Evolutionary conservation across 2,113 vertebrate species (phyloP), one percentile per base, ranked within the genome.

Genomic region (Mustelus asterias): DNA sequence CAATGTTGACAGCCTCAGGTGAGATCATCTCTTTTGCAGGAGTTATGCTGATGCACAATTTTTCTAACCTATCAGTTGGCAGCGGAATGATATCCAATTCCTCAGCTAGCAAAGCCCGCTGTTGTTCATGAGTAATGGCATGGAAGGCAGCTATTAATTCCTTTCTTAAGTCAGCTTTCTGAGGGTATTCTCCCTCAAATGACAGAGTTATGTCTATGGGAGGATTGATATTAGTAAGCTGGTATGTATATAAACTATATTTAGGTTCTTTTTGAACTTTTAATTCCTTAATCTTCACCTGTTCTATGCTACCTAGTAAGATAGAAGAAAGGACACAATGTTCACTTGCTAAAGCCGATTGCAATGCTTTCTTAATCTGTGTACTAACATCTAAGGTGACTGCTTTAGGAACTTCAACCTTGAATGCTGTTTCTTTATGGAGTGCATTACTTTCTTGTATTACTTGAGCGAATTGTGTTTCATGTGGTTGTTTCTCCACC

Each of bases 61-160:
- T 97, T 96, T 97, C 96, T 80, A 95, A 96, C 90, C 54, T 95
- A 67, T 96, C 96, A 11, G 95, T 96, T 76, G 96, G 95, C 67
- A 97, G 11, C 22, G 16, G 16, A 65, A 93, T 94, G 54, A 95
- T 76, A 69, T 96, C 96, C 0, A 96, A 97, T 11, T 97, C 96
- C 96, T 98, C 98, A n/a, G 97, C 97, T 29, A 89, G 97, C 24
- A 98, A 96, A 95, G 97, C 95, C 0, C 97, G 97, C 85, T 97
- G 97, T 95, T 99, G 98, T 95, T 98, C 97, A 97, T 96, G 98
- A 96, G 99, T 96, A 96, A 99, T 96, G n/a, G 98, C 97, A 72
- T 97, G 97, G 54, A 99, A 97, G 83, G 97, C 97, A 76, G 98
- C 97, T 94, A 97, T 97, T 29, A 99, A 97, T 96, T 98, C 97